Conservation (phyloP, 2,113 vertebrate genomes). For the Sinocyclocheilus anshuiensis region DNA sequence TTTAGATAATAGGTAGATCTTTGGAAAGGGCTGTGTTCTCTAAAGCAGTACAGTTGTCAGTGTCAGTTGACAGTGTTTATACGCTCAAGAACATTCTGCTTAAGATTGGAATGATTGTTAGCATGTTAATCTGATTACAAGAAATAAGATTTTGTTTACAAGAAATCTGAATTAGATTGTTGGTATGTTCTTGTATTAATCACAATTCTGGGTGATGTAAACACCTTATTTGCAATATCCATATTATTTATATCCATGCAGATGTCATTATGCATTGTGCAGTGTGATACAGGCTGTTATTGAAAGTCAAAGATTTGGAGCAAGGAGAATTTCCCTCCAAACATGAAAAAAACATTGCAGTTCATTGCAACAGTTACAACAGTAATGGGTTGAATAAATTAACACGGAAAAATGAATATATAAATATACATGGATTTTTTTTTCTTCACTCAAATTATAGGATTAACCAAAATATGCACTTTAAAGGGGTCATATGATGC, state of each 20-base stretch:
- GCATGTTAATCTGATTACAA: background rate
- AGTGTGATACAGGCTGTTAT: background rate
- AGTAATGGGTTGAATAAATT: background rate
- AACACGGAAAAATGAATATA: background rate
- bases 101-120: background rate
- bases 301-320: background rate
- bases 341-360: background rate
- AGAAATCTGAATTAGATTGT: background rate
- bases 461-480: no score
- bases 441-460: no score
- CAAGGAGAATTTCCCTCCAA: background rate
- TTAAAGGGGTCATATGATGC: no score
- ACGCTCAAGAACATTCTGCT: background rate
- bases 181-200: background rate
- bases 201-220: background rate
- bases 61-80: background rate
- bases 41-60: background rate
- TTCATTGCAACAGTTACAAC: background rate
- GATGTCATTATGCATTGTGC: background rate
- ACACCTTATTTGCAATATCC: background rate
- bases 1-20: background rate
- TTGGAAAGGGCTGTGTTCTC: background rate
- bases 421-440: background rate
- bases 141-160: no score
- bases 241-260: background rate